These are phyloP conservation scores for Sogatella furcifera DNA, from an alignment of 1,140 invertebrate species.

Conservation along the genomic window DNA sequence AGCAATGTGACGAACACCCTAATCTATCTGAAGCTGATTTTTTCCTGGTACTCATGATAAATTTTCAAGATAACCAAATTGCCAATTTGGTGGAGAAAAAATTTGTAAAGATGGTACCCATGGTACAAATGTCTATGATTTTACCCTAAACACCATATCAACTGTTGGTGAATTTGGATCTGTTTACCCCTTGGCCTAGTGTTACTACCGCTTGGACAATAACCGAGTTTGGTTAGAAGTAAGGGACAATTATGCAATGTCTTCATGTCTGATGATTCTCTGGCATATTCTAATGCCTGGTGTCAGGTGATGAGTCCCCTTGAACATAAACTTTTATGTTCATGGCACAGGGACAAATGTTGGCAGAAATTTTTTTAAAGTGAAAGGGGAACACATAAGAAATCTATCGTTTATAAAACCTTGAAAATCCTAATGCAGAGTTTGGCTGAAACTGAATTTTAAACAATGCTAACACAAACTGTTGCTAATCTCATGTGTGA, in stretches of 20 bases:
- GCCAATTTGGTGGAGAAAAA: neutral
- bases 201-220: no score
- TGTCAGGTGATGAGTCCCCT: neutral
- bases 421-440: neutral
- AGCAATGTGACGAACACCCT: neutral
- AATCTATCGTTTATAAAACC: neutral
- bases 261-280: neutral
- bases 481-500: neutral
- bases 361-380: neutral
- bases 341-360: neutral
- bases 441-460: neutral
- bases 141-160: neutral
- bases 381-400: neutral
- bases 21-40: neutral
- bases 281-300: neutral
- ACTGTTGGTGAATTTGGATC: neutral
- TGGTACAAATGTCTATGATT: neutral
- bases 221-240: no score
- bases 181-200: no score
- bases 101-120: conserved; percentile 9
- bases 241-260: no score
- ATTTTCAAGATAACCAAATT: neutral
- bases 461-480: neutral
- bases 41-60: conserved; percentile 3
- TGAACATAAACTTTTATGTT: neutral